Conservation (phyloP, 2,113 vertebrate genomes). For the Pseudolaguvia tuberculata region DNA sequence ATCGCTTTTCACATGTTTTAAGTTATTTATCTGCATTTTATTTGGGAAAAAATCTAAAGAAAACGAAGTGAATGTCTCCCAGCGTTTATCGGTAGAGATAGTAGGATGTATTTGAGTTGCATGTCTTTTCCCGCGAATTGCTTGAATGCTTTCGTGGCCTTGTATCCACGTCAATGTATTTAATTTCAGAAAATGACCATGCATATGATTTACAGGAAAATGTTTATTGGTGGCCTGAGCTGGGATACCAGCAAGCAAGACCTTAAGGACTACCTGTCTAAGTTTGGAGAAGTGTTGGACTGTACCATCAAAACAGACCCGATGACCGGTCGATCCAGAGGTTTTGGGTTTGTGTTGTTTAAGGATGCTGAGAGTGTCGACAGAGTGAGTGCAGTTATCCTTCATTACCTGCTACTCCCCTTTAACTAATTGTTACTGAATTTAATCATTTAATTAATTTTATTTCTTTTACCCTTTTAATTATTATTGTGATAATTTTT, state of each 20-base stretch:
- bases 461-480: too few relatives aligned
- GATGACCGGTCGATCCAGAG: slow-evolving; percentile 79
- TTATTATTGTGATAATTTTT: too few relatives aligned
- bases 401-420: too few relatives aligned
- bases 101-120: not conserved
- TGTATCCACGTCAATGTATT: not conserved
- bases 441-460: too few relatives aligned
- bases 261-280: slow-evolving; percentile 81
- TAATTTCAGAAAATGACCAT: not conserved
- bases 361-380: slow-evolving; percentile 83
- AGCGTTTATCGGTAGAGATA: too few relatives aligned
- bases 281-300: slow-evolving; percentile 84
- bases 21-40: not conserved
- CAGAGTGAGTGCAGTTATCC: slow-evolving; percentile 62
- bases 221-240: slow-evolving; percentile 87
- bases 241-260: slow-evolving; percentile 91
- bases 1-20: not conserved
- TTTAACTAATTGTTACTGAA: too few relatives aligned
- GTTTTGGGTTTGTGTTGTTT: slow-evolving; percentile 86
- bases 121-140: too few relatives aligned
- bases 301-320: slow-evolving; percentile 88
- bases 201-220: slow-evolving; percentile 68
- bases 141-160: too few relatives aligned
- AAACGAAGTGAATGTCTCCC: not conserved
- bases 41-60: too few relatives aligned